Conservation (phyloP, 2,888 invertebrate species). For the Toxonevra muliebris region DNA sequence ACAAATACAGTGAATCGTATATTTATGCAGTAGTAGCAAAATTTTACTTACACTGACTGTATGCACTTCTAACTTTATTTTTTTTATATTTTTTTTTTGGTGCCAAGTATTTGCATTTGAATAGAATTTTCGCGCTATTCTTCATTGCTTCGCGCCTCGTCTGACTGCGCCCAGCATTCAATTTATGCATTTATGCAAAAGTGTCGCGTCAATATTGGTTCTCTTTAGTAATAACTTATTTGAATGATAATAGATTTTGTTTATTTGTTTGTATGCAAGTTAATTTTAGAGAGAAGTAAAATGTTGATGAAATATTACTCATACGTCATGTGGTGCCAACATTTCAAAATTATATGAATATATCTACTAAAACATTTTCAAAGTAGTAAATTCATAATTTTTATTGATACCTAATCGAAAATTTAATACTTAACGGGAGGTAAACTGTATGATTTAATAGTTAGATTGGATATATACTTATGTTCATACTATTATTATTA, state of each 20-base stretch:
- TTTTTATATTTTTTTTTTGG: no score
- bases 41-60: not conserved
- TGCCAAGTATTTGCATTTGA: not conserved
- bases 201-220: slow-evolving; percentile 13
- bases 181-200: not conserved
- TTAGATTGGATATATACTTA: not conserved
- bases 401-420: no score
- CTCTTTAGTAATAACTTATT: slow-evolving; percentile 13
- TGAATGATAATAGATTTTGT: slow-evolving; percentile 15
- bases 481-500: no score
- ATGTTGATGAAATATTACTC: slow-evolving; percentile 23
- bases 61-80: not conserved
- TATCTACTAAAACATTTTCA: not conserved
- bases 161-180: not conserved
- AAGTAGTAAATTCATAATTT: no score
- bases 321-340: slow-evolving; percentile 22
- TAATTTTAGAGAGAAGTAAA: not conserved
- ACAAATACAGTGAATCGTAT: not conserved
- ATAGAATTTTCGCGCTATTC: no score
- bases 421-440: not conserved
- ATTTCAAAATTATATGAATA: not conserved
- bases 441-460: not conserved
- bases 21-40: not conserved
- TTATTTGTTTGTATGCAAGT: not conserved
- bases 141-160: not conserved